Percentiles rank a stretch among this genome's conserved stretches.
These are phyloP conservation scores for Neuroterus valhalla DNA, from an alignment of 1,140 invertebrate species.

Conservation along the genomic window DNA sequence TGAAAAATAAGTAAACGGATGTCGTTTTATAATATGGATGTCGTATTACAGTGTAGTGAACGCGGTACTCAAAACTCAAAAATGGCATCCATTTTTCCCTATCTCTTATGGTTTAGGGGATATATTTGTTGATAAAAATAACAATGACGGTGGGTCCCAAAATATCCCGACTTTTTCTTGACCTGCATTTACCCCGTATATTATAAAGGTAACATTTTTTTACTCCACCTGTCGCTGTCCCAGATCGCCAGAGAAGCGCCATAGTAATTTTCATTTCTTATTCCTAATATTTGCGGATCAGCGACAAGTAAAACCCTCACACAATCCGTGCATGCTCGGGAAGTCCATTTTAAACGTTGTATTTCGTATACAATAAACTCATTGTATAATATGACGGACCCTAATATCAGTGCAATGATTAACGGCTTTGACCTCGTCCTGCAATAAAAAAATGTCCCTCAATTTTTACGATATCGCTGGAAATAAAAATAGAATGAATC, in stretches of 20 bases:
- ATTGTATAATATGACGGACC: constrained; percentile 73
- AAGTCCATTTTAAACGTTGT: constrained; percentile 77
- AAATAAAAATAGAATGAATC: no score
- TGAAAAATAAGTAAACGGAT: no score
- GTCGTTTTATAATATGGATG: no score
- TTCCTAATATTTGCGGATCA: constrained; percentile 94
- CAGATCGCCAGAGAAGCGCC: constrained; percentile 79
- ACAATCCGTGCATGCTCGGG: constrained; percentile 77
- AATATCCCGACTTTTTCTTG: no score
- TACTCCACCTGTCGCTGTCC: constrained; percentile 87
- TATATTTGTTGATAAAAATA: no score
- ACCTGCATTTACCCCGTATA: no score
- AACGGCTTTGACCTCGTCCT: constrained; percentile 66
- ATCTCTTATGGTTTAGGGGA: no score
- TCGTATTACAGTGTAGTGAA: background rate
- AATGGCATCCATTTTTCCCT: no score
- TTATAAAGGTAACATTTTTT: constrained; percentile 32
- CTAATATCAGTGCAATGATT: constrained; percentile 56
- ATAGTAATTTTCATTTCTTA: constrained; percentile 80
- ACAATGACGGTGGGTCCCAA: no score
- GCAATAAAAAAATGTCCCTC: constrained; percentile 19
- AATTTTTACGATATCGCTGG: background rate
- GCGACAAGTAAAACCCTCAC: constrained; percentile 87
- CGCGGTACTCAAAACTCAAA: no score
- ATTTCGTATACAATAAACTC: constrained; percentile 77